A percentile compares a stretch with the other conserved stretches of the same genome.
Conservation (phyloP, 2,888 invertebrate genomes). For the Neocrepidodera transversa region DNA sequence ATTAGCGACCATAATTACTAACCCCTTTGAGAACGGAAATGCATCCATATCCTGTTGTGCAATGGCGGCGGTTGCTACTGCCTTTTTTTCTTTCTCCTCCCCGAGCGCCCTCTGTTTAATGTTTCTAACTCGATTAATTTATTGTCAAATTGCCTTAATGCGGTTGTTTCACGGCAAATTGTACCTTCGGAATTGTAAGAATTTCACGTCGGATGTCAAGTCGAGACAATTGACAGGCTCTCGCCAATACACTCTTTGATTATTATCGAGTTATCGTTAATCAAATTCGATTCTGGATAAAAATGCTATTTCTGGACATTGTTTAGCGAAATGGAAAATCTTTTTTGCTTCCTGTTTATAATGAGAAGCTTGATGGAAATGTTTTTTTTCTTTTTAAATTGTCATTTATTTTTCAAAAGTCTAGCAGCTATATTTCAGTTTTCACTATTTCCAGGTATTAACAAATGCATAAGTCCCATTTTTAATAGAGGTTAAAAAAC, state of each 20-base stretch:
- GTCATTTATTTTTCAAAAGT: no score
- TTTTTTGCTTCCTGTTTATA: background rate
- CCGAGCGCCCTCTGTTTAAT: constrained; percentile 58
- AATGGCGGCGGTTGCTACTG: constrained; percentile 39
- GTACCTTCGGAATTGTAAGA: constrained; percentile 52
- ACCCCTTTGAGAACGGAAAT: constrained; percentile 71
- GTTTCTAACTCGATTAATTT: constrained; percentile 62
- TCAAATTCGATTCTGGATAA: background rate
- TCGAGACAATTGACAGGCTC: constrained; percentile 26
- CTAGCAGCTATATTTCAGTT: no score
- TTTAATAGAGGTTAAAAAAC: no score
- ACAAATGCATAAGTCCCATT: no score
- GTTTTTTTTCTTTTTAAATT: background rate
- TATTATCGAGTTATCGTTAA: constrained; percentile 8
- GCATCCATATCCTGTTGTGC: constrained; percentile 72
- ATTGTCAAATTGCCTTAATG: constrained; percentile 61
- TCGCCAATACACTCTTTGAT: constrained; percentile 1
- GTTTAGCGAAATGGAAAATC: background rate
- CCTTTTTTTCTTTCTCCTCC: constrained; percentile 36
- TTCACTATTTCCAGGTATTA: no score
- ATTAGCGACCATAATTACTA: constrained; percentile 72
- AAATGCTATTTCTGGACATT: background rate
- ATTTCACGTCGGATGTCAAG: constrained; percentile 47
- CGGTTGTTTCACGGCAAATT: constrained; percentile 58
- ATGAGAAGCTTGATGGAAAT: constrained; percentile 3